A percentile compares a stretch with the other conserved stretches of the same genome.
phyloP scores from a whole-genome alignment of 2,888 invertebrate genomes.

The Perizoma affinitatum region DNA sequence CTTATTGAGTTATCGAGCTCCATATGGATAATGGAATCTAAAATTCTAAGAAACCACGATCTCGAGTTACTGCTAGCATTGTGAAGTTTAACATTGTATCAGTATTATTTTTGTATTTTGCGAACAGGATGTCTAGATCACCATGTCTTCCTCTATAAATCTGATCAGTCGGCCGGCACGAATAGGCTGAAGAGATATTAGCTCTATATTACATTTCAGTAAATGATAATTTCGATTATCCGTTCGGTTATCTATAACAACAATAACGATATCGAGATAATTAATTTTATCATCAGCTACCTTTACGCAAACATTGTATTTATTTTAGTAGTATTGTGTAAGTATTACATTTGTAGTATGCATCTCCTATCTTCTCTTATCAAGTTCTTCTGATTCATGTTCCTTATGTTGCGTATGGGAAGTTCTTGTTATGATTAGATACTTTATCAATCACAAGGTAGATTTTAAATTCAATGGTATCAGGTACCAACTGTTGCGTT shows the following conservation, averaged over 20 bases:
- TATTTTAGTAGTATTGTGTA: no score
- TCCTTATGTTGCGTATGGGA: not conserved
- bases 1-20: constrained; percentile 28
- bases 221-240: constrained; percentile 45
- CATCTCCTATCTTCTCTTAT: not conserved
- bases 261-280: constrained; percentile 35
- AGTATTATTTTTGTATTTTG: constrained; percentile 41
- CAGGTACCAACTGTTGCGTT: not conserved
- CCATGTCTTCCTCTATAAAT: constrained; percentile 56
- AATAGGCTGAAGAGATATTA: not conserved
- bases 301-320: no score
- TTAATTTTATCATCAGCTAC: constrained; percentile 2
- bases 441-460: not conserved
- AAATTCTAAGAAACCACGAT: constrained; percentile 27
- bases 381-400: not conserved
- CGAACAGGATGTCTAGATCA: constrained; percentile 61
- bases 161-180: constrained; percentile 33
- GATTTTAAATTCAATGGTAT: not conserved
- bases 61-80: constrained; percentile 29
- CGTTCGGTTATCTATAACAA: constrained; percentile 45
- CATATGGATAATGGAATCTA: constrained; percentile 27
- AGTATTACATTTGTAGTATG: no score
- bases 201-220: constrained; percentile 34
- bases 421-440: not conserved
- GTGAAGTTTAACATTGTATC: constrained; percentile 19